Evolutionary conservation across 2,888 invertebrate species (phyloP).

Genomic region (Chydorus sphaericus): DNA sequence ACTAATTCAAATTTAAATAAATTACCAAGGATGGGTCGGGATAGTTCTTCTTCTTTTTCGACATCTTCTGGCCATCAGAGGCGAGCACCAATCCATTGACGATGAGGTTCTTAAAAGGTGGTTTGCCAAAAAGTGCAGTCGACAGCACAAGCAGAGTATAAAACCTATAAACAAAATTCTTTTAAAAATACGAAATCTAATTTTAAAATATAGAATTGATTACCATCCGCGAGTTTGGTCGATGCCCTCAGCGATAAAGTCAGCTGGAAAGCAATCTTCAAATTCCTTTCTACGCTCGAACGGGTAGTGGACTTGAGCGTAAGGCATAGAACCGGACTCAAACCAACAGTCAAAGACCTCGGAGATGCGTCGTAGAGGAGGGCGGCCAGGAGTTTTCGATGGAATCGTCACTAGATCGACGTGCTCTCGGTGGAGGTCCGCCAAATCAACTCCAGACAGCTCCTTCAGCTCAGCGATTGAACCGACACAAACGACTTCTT

Average conservation of each 20-base stretch:
- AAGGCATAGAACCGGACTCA: slow-evolving; percentile 98
- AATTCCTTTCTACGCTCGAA: slow-evolving; percentile 88
- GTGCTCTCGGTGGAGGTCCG: slow-evolving; percentile 84
- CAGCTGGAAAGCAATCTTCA: slow-evolving; percentile 84
- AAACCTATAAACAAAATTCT: too few relatives aligned
- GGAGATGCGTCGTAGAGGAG: slow-evolving; percentile 65
- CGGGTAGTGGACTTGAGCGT: slow-evolving; percentile 90
- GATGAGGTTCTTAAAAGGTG: slow-evolving; percentile 95
- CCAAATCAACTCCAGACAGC: slow-evolving; percentile 58
- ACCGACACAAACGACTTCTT: slow-evolving; percentile 86
- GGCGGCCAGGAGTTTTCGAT: slow-evolving; percentile 63
- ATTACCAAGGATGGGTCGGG: slow-evolving; percentile 76
- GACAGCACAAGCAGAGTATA: slow-evolving; percentile 95
- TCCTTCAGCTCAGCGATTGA: slow-evolving; percentile 80
- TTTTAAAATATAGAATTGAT: not conserved
- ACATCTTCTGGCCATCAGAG: slow-evolving; percentile 98
- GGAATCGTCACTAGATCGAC: slow-evolving; percentile 89
- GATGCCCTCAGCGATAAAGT: slow-evolving; percentile 98
- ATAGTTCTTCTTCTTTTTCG: slow-evolving; percentile 95
- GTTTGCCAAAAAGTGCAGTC: slow-evolving; percentile 84
- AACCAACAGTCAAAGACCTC: slow-evolving; percentile 99
- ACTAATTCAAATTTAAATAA: not conserved
- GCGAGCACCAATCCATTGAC: slow-evolving; percentile 91
- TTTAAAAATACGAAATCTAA: too few relatives aligned
- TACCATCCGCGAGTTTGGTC: slow-evolving; percentile 94